Evolutionary conservation across 2,113 vertebrate species (phyloP), one percentile per base, ranked within the genome.

Genomic region (Lontra canadensis): DNA sequence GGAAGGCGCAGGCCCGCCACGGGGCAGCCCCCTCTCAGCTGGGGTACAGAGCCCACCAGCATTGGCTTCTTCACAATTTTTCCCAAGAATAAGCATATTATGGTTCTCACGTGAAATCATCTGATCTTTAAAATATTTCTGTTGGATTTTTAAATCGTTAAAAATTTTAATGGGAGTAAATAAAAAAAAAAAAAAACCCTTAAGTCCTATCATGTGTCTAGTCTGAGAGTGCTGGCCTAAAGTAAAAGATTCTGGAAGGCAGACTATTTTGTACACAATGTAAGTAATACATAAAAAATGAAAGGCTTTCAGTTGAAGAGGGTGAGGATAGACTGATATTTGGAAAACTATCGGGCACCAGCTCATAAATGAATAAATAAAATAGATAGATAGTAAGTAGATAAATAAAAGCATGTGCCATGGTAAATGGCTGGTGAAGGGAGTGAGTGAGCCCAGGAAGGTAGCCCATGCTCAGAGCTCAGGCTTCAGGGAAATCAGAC

Each of bases 131-230:
- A 95, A 94, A 76, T 34, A 11, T 65, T 95, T 52, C 84, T 21
- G 55, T 61, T 94, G 69, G 69, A 88, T 87, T 69, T 86, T 78
- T 71, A 85, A 92, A 90, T 85, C 87, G 26, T n/a, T 96, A 36
- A 61, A 95, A 91, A 92, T 88, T 52, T 47, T 9, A 39, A 83
- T 85, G 59, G 39, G 34, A 63, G 21, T 80, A 49, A 87, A 21
- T 26, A 4, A 15, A 52, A 87, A 44, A 80, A 95, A 96, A 87
- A 47, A 11, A 44, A 80, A 95, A 95, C 93, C 59, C 44, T 42
- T 47, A 73, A 74, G 65, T 17, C 59, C 84, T 88, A 65, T 79
- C 18, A 25, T 55, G 49, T 17, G 44, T 44, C 36, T 55, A n/a
- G n/a, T 21, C 9, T 26, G 49, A 92, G 21, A 95, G 23, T 0